These are phyloP conservation scores for Ptilorrhoa leucosticta DNA, from an alignment of 2,113 vertebrate genomes.

Conservation along the genomic window DNA sequence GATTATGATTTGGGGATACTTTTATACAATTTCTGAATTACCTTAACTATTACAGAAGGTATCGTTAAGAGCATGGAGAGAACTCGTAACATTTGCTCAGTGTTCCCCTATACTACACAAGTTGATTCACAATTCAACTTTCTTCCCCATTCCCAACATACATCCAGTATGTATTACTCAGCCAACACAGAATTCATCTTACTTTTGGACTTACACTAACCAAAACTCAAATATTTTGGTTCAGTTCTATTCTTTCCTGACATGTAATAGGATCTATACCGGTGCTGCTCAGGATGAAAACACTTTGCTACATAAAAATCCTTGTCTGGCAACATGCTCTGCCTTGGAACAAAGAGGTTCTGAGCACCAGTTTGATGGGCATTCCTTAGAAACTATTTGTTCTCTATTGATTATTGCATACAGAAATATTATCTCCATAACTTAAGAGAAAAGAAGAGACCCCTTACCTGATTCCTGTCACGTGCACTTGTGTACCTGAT, in stretches of 20 bases:
- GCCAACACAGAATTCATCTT: background rate
- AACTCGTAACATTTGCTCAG: background rate
- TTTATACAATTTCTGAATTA: background rate
- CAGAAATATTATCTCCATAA: background rate
- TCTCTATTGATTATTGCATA: background rate
- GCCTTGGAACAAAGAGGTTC: background rate
- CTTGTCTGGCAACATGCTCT: background rate
- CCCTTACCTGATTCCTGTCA: constrained; percentile 91
- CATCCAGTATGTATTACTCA: background rate
- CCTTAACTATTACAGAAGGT: background rate
- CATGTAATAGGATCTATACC: background rate
- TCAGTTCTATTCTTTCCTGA: background rate
- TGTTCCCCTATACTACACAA: background rate
- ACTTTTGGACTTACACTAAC: background rate
- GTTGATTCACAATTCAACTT: background rate
- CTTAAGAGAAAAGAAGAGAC: background rate
- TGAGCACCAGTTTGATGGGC: background rate
- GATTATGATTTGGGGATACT: background rate
- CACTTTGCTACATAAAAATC: background rate
- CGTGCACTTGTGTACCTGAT: constrained; percentile 90
- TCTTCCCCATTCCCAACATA: background rate
- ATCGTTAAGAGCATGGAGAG: background rate
- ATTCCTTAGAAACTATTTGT: background rate
- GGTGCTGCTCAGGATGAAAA: background rate
- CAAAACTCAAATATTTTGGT: background rate